Percentiles rank a stretch among this genome's conserved stretches.
phyloP scores from a whole-genome alignment of 2,113 vertebrate species.

The Calidris pugnax region DNA sequence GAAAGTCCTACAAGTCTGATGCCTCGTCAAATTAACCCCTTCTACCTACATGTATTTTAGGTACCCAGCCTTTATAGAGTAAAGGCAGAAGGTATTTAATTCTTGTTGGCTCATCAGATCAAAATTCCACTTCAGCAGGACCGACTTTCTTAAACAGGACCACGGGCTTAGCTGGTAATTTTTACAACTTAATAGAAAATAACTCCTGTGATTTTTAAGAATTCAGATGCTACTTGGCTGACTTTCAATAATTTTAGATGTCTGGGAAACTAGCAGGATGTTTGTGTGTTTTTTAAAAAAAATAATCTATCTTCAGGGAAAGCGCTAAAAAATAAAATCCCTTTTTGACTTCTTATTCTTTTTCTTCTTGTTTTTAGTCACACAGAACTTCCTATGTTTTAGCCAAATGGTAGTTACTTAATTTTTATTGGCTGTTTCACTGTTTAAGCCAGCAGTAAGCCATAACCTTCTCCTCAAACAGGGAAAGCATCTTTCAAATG shows the following conservation, averaged over 20 bases:
- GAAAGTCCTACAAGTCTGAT: neutral
- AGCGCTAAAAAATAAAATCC: neutral
- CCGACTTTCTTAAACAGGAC: neutral
- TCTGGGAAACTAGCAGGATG: neutral
- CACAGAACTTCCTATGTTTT: neutral
- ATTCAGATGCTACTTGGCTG: neutral
- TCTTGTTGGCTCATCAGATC: neutral
- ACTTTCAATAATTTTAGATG: neutral
- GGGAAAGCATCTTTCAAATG: neutral
- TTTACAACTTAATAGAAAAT: neutral
- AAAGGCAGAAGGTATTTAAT: neutral
- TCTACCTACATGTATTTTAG: neutral
- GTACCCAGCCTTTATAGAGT: accelerated
- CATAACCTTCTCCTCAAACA: neutral
- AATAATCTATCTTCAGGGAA: neutral
- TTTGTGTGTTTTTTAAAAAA: neutral
- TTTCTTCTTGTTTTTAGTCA: neutral
- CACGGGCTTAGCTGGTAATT: neutral
- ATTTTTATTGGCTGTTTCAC: neutral
- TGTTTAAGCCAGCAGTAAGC: neutral
- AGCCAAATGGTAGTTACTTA: neutral
- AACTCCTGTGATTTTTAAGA: too few relatives aligned
- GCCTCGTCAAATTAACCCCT: neutral
- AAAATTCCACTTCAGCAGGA: neutral
- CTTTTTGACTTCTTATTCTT: neutral